Percentiles rank a stretch among this genome's conserved stretches.
These are phyloP conservation scores for Microplitis mediator DNA, from an alignment of 1,140 invertebrate species.

Conservation along the genomic window DNA sequence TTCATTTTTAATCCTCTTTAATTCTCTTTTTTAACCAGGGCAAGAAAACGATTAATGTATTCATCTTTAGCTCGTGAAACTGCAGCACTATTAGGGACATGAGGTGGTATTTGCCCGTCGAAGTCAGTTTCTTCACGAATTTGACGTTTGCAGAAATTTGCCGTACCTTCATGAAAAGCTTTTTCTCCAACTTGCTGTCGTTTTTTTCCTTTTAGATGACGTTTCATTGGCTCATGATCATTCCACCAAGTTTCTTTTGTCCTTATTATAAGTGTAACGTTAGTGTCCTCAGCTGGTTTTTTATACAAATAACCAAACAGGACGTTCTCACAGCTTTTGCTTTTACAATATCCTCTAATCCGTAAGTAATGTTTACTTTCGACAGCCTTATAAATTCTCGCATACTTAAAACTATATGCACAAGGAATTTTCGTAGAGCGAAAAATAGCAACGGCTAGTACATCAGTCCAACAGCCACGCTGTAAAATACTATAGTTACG, in stretches of 20 bases:
- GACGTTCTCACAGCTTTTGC: neutral
- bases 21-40: no score
- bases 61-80: conserved; percentile 15
- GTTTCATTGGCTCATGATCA: conserved; percentile 7
- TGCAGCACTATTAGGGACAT: neutral
- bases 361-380: conserved; percentile 3
- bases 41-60: neutral
- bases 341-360: conserved; percentile 12
- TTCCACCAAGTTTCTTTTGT: conserved; percentile 3
- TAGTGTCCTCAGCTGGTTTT: neutral
- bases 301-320: conserved; percentile 7
- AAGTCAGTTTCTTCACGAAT: neutral
- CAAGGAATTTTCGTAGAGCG: conserved; percentile 27
- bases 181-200: neutral
- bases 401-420: conserved; percentile 19
- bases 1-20: no score
- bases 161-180: conserved; percentile 8
- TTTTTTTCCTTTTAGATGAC: neutral
- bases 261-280: conserved; percentile 1
- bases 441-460: no score
- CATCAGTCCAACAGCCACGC: no score
- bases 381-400: neutral
- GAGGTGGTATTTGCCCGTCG: conserved; percentile 4
- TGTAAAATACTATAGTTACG: no score
- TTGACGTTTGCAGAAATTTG: neutral